Evolutionary conservation across 2,113 vertebrate genomes (phyloP).

Genomic region (Syngnathus scovelli): DNA sequence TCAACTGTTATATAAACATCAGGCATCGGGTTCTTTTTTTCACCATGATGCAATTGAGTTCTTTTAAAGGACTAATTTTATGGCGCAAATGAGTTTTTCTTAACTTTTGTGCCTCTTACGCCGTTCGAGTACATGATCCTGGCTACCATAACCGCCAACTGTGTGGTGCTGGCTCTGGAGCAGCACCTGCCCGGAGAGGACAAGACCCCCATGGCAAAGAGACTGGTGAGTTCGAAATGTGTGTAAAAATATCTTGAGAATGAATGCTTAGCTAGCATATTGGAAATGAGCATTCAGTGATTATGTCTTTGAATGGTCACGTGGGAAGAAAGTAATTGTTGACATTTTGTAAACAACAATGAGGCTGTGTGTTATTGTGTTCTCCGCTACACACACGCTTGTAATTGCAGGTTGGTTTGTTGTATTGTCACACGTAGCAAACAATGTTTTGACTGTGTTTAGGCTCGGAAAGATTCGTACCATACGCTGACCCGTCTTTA

Average conservation of each 20-base stretch:
- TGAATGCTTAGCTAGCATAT: neutral
- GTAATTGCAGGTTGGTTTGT: neutral
- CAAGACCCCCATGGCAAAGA: conserved; percentile 95
- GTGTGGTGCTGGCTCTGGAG: conserved; percentile 92
- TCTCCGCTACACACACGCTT: neutral
- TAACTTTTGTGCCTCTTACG: conserved; percentile 76
- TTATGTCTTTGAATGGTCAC: neutral
- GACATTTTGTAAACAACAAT: neutral
- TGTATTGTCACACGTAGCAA: neutral
- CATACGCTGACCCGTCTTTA: conserved; percentile 3
- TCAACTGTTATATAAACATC: conserved; percentile 42
- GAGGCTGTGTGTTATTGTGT: neutral
- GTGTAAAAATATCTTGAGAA: neutral
- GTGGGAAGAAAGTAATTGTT: too few relatives aligned
- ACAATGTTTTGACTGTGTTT: neutral
- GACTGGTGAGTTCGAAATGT: conserved; percentile 79
- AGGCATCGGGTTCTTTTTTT: conserved; percentile 14
- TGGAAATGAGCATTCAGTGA: too few relatives aligned
- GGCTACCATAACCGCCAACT: conserved; percentile 97
- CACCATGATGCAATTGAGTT: neutral
- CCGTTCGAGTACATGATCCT: conserved; percentile 99
- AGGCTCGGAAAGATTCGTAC: neutral
- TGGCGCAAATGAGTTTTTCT: conserved; percentile 57
- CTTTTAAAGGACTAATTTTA: neutral
- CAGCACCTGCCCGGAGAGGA: conserved; percentile 95